Evolutionary conservation across 2,797 vertebrate species (phyloP), one percentile per base, ranked within the genome.

Genomic region (Bovichtus variegatus): DNA sequence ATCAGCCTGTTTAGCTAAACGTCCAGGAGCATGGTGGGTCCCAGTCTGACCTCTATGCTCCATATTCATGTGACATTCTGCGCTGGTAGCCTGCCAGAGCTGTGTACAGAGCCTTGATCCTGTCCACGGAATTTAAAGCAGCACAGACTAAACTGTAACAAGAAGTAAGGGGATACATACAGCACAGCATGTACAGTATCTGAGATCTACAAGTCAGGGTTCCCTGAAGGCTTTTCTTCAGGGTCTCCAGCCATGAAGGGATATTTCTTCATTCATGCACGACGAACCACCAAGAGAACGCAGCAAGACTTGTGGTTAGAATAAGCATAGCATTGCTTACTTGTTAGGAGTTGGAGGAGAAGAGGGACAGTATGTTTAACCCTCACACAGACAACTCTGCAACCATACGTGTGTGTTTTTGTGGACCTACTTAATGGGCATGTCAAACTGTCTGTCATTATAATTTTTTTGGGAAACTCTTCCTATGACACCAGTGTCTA

Each of bases 1-100:
- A 83, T 71, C 86, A 65, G 67, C 55, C 73, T 64, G 74, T 80
- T 85, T 71, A 74, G 77, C 76, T 54, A 85, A 83, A 78, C 2
- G 80, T 79, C 81, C 46, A 19, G 57, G 63, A 77, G 71, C 73
- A 76, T 11, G 55, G 78, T 58, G 68, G 84, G 82, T 83, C 75
- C 70, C 76, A 50, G 55, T 40, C 57, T 65, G 84, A 89, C 86
- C 84, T 49, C 76, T 18, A 23, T 74, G 75, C 78, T 92, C 82
- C 84, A 87, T 90, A 93, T 90, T 90, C 88, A 93, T 91, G 87
- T 93, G 81, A 89, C 89, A 91, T 90, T 91, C 87, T 65, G 58
- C 3, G 15, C 85, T 82, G 82, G 89, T 76, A 51, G 63, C 46
- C 74, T 66, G 89, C 82, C 92, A 91, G 53, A 50, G 70, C 59